Base-by-base conservation (phyloP, 1,140 invertebrate species). In the Olivierus martensii region DNA sequence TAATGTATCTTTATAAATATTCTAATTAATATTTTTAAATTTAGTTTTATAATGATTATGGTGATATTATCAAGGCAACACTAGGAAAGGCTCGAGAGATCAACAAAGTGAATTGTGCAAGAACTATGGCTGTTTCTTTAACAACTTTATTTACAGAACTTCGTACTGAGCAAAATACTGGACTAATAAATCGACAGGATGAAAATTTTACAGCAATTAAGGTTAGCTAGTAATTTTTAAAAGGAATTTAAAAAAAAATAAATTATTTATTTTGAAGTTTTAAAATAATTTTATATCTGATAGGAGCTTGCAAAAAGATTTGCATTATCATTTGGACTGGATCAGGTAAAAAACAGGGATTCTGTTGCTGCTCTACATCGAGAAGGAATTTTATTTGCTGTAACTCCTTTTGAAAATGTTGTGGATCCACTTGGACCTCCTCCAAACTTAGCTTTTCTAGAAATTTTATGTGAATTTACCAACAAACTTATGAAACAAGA, bases 21-120 rank as follows among this genome's bases (percentile, higher is more conserved):
- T n/a, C n/a, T n/a, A n/a, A n/a, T n/a, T n/a, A n/a, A n/a, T n/a
- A n/a, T n/a, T n/a, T n/a, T n/a, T n/a, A n/a, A n/a, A n/a, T 69
- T 44, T 67, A 88, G 80, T 95, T 89, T 68, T 97, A 95, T 67
- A 94, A 94, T 68, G 91, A 98, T 69, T 99, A 96, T 74, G 95
- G 95, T n/a, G 95, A 99, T 69, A 99, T 99, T 49, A 96, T 99
- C 49, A 99, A 99, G 73, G 83, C 86, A 11, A 96, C 94, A 2
- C 72, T 99, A 59, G 85, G 87, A 49, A 98, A 97, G 73, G 88
- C 90, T 2, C 75, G 93, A 57, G 95, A 99, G 71, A 96, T 98
- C 46, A 96, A 95, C 72, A 97, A 96, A 75, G 82, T 92, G 1
- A 85, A 87, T 65, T 97, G 93, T 71, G 92, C 93, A 4, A 75